Percentiles rank a stretch among this genome's conserved stretches.
Evolutionary conservation across 35 echinoderm and acorn worm genomes (phyloP).

Genomic region (Apostichopus japonicus): DNA sequence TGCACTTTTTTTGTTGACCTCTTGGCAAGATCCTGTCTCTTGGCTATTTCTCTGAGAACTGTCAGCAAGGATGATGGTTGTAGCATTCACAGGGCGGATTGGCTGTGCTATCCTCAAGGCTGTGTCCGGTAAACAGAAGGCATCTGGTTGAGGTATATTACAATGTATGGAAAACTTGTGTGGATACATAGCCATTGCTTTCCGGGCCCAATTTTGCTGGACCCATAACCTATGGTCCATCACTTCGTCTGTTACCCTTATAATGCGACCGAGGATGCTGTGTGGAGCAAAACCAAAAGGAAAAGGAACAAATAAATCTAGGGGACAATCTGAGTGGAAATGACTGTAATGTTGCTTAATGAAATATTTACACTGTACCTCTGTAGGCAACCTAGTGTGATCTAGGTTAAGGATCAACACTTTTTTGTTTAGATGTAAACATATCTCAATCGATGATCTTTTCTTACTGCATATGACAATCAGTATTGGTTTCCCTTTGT

Average conservation of each 20-base stretch:
- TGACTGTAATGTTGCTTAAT: neutral
- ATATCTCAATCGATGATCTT: too few species aligned
- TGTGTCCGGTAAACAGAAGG: slow-evolving; percentile 38
- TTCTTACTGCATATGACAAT: too few species aligned
- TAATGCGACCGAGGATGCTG: too few species aligned
- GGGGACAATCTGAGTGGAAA: neutral
- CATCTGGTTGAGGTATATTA: neutral
- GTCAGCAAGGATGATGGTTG: slow-evolving; percentile 24
- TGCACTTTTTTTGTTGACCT: slow-evolving; percentile 11
- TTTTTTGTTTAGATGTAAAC: too few species aligned
- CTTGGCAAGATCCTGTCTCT: too few species aligned
- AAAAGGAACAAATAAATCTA: slow-evolving; percentile 12
- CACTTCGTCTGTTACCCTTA: too few species aligned
- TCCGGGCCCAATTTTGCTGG: too few species aligned
- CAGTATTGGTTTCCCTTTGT: too few species aligned
- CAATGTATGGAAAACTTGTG: neutral
- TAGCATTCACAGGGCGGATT: neutral
- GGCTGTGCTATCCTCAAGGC: slow-evolving; percentile 61
- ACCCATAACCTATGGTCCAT: too few species aligned
- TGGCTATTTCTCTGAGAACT: slow-evolving; percentile 11
- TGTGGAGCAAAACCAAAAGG: slow-evolving; percentile 1
- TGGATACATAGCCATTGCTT: too few species aligned
- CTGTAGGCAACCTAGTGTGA: slow-evolving; percentile 10
- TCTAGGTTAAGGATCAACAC: too few species aligned
- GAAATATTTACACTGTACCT: slow-evolving; percentile 3